phyloP scores from a whole-genome alignment of 2,797 vertebrate genomes.

The Nyctalus aviator region DNA sequence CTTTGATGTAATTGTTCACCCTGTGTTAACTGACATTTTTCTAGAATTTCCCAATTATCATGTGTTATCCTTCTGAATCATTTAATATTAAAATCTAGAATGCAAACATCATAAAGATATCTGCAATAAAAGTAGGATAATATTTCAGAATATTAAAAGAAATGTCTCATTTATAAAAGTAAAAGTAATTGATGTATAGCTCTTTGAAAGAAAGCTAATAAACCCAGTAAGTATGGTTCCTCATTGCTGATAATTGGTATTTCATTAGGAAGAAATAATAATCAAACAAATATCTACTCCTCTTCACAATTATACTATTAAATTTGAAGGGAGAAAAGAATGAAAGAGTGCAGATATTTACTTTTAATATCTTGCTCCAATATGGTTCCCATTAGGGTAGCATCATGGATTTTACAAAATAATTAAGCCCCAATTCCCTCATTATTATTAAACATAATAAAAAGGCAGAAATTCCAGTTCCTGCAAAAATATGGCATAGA shows the following conservation, averaged over 20 bases:
- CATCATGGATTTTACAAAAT: no score
- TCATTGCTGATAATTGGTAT: not conserved
- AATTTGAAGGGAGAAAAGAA: no score
- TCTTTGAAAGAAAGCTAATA: slow-evolving; percentile 37
- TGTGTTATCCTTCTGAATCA: not conserved
- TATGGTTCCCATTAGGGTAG: no score
- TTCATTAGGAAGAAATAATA: slow-evolving; percentile 51
- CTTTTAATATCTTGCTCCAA: no score
- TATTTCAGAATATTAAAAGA: slow-evolving; percentile 3
- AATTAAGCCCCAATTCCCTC: no score
- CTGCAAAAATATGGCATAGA: not conserved
- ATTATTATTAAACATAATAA: slow-evolving; percentile 11
- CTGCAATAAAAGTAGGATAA: not conserved
- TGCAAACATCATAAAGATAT: not conserved
- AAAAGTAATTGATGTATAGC: not conserved
- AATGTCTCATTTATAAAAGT: not conserved
- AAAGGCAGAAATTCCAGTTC: not conserved
- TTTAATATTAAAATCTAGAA: slow-evolving; percentile 43
- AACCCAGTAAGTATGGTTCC: not conserved
- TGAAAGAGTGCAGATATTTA: no score
- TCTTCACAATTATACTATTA: not conserved
- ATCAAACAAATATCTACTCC: slow-evolving; percentile 15
- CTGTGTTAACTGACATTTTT: slow-evolving; percentile 28
- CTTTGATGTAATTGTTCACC: slow-evolving; percentile 13
- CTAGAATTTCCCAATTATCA: slow-evolving; percentile 24